Percentiles rank a stretch among this genome's conserved stretches.
Conservation (phyloP, 2,888 invertebrate genomes). For the Pterobdella sp. region DNA sequence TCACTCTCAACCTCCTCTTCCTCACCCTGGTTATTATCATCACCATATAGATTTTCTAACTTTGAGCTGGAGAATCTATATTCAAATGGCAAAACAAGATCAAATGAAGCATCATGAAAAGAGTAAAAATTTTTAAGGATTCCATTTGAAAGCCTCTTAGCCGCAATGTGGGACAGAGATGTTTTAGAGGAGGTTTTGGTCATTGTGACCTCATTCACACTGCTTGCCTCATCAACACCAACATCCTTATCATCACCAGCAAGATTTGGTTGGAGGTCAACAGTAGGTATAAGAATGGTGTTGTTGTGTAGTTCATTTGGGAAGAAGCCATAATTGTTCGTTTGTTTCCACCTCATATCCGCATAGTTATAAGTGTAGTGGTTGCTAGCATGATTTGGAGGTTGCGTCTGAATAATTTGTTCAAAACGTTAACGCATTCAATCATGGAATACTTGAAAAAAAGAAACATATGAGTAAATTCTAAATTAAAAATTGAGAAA, state of each 20-base stretch:
- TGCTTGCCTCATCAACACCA: background rate
- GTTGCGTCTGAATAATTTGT: constrained; percentile 29
- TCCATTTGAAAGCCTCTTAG: background rate
- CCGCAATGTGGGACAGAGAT: background rate
- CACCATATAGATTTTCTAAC: background rate
- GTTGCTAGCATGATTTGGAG: constrained; percentile 25
- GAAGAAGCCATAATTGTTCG: constrained; percentile 37
- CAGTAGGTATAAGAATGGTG: constrained; percentile 38
- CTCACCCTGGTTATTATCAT: background rate
- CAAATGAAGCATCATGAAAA: background rate
- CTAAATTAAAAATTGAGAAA: background rate
- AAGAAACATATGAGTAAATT: background rate
- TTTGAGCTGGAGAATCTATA: background rate
- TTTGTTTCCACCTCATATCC: constrained; percentile 39
- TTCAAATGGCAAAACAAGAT: background rate
- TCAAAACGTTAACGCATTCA: background rate
- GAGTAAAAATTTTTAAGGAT: background rate
- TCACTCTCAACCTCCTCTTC: background rate
- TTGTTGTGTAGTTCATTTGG: constrained; percentile 37
- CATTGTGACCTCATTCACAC: background rate
- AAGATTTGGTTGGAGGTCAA: constrained; percentile 34
- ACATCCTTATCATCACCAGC: background rate
- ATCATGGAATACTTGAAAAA: background rate
- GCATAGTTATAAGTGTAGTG: constrained; percentile 33
- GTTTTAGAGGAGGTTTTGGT: background rate